These are phyloP conservation scores for Electrophaes corylata DNA, from an alignment of 2,888 invertebrate species.

Conservation along the genomic window DNA sequence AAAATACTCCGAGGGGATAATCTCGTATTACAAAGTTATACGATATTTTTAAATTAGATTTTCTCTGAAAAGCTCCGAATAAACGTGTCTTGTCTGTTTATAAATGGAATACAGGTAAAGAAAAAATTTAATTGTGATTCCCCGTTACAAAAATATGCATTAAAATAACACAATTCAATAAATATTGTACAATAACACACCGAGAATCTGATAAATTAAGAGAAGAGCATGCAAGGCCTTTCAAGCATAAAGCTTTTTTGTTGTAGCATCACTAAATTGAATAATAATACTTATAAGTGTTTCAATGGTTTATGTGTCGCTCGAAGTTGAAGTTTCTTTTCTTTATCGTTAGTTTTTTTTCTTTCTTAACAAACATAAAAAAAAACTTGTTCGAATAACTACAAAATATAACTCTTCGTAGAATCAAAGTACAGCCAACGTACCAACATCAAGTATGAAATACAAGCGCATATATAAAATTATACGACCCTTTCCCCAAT, in stretches of 20 bases:
- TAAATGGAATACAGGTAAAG: conserved; percentile 14
- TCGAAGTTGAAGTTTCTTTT: neutral
- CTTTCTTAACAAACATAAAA: neutral
- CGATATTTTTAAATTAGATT: conserved; percentile 24
- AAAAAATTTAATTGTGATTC: conserved; percentile 5
- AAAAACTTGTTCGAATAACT: conserved; percentile 41
- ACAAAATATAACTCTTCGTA: conserved; percentile 42
- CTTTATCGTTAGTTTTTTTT: neutral
- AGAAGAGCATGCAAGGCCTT: conserved; percentile 72
- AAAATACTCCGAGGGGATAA: conserved; percentile 3
- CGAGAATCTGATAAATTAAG: conserved; percentile 52
- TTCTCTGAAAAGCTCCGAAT: conserved; percentile 16
- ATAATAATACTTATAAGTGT: neutral
- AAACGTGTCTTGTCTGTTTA: conserved; percentile 19
- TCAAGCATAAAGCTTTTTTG: conserved; percentile 67
- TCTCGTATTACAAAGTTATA: conserved; percentile 4
- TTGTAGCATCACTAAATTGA: conserved; percentile 58
- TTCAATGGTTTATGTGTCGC: neutral
- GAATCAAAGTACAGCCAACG: conserved; percentile 9
- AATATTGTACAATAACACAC: conserved; percentile 38
- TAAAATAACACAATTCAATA: neutral
- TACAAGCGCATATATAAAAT: conserved; percentile 60
- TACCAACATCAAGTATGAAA: conserved; percentile 58
- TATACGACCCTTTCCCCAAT: conserved; percentile 54
- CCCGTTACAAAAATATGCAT: conserved; percentile 17